A percentile compares a stretch with the other conserved stretches of the same genome.
Evolutionary conservation across 2,797 vertebrate species (phyloP).

Genomic region (Falco cherrug): DNA sequence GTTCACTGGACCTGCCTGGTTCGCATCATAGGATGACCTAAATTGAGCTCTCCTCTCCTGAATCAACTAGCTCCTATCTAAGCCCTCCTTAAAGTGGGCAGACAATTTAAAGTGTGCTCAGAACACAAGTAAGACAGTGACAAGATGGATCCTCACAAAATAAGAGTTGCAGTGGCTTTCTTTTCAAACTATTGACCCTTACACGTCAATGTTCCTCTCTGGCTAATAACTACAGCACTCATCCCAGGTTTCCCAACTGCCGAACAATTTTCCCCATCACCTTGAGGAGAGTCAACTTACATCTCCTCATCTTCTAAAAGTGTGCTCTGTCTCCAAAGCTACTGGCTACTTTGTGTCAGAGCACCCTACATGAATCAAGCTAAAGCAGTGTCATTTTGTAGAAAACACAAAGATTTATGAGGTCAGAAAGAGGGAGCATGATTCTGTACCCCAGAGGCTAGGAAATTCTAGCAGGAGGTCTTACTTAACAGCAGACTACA

Average conservation of each 20-base stretch:
- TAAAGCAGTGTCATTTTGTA: neutral
- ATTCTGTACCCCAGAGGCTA: neutral
- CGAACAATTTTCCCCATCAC: neutral
- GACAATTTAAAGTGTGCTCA: neutral
- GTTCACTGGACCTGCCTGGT: neutral
- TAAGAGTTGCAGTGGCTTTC: neutral
- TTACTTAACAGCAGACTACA: neutral
- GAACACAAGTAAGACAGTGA: neutral
- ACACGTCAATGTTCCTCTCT: neutral
- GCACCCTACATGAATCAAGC: neutral
- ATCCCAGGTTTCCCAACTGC: neutral
- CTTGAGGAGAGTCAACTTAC: neutral
- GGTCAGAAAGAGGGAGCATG: neutral
- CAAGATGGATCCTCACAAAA: neutral
- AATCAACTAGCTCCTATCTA: neutral
- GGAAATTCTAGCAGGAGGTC: neutral
- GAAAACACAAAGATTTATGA: neutral
- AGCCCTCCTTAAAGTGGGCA: neutral
- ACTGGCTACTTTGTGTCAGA: neutral
- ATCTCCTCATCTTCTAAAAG: neutral
- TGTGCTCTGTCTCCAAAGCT: neutral
- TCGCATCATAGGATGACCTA: neutral
- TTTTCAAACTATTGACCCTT: neutral
- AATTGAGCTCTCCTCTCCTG: neutral
- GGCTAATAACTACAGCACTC: neutral